phyloP scores from a whole-genome alignment of 1,140 invertebrate species.

The Mizuhopecten yessoensis region DNA sequence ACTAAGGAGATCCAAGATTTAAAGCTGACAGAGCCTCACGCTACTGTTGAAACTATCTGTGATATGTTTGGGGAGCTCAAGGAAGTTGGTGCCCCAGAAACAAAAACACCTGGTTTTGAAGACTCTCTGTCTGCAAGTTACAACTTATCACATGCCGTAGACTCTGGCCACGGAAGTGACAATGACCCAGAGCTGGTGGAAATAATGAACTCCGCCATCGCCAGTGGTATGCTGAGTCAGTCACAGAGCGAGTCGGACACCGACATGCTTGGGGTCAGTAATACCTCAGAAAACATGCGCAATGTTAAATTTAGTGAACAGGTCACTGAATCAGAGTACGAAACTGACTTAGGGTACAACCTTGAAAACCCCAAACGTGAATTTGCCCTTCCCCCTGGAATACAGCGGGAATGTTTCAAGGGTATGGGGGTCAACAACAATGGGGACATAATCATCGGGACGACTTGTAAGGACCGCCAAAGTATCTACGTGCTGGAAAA shows the following conservation, averaged over 20 bases:
- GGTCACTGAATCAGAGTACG: slow-evolving; percentile 63
- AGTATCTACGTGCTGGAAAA: slow-evolving; percentile 78
- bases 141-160: slow-evolving; percentile 1
- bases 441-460: slow-evolving; percentile 77
- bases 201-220: slow-evolving; percentile 42
- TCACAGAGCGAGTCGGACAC: slow-evolving; percentile 52
- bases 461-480: slow-evolving; percentile 66
- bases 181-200: slow-evolving; percentile 59
- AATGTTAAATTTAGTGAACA: slow-evolving; percentile 69
- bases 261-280: slow-evolving; percentile 70
- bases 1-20: slow-evolving; percentile 61
- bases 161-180: slow-evolving; percentile 63
- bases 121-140: background rate
- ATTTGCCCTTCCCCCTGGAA: slow-evolving; percentile 69
- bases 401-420: slow-evolving; percentile 76
- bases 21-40: slow-evolving; percentile 71
- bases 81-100: slow-evolving; percentile 11
- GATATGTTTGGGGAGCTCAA: slow-evolving; percentile 77
- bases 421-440: slow-evolving; percentile 74
- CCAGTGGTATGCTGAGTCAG: slow-evolving; percentile 47
- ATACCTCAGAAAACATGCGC: slow-evolving; percentile 65
- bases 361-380: slow-evolving; percentile 71
- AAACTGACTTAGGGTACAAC: slow-evolving; percentile 69
- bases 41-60: slow-evolving; percentile 76
- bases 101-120: slow-evolving; percentile 3